These are phyloP conservation scores for Anticlea derivata DNA, from an alignment of 2,888 invertebrate genomes.

Conservation along the genomic window DNA sequence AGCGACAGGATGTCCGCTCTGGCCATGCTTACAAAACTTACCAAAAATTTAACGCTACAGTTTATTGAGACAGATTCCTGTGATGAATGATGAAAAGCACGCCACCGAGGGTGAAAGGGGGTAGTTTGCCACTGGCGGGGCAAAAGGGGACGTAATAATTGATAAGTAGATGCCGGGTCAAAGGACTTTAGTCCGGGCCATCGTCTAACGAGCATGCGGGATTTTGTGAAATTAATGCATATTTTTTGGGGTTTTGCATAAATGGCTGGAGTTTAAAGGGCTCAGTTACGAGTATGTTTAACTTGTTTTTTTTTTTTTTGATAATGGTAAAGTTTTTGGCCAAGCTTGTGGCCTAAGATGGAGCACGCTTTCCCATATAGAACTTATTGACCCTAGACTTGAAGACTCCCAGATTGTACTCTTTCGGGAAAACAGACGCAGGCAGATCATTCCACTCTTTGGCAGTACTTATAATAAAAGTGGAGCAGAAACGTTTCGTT, in stretches of 20 bases:
- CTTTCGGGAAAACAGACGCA: too few species aligned
- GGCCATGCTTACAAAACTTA: background rate
- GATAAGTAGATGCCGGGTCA: conserved; percentile 41
- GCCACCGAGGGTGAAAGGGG: conserved; percentile 22
- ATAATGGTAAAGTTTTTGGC: too few species aligned
- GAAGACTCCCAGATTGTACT: too few species aligned
- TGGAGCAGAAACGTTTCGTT: too few species aligned
- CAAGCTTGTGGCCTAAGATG: too few species aligned
- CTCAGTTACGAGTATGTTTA: background rate
- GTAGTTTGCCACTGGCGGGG: background rate
- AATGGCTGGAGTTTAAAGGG: background rate
- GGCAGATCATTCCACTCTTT: too few species aligned
- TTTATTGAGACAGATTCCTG: conserved; percentile 45
- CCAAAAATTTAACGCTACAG: conserved; percentile 45
- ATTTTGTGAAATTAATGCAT: conserved; percentile 17
- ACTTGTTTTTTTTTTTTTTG: too few species aligned
- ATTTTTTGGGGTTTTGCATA: conserved; percentile 14
- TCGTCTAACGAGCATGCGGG: conserved; percentile 9
- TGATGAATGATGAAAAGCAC: conserved; percentile 53
- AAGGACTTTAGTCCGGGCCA: conserved; percentile 37
- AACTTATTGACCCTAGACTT: too few species aligned
- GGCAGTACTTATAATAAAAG: too few species aligned
- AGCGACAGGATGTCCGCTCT: conserved; percentile 1
- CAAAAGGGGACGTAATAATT: conserved; percentile 43
- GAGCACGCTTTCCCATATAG: too few species aligned